Evolutionary conservation across 2,113 vertebrate genomes (phyloP).

Genomic region (Papio anubis): DNA sequence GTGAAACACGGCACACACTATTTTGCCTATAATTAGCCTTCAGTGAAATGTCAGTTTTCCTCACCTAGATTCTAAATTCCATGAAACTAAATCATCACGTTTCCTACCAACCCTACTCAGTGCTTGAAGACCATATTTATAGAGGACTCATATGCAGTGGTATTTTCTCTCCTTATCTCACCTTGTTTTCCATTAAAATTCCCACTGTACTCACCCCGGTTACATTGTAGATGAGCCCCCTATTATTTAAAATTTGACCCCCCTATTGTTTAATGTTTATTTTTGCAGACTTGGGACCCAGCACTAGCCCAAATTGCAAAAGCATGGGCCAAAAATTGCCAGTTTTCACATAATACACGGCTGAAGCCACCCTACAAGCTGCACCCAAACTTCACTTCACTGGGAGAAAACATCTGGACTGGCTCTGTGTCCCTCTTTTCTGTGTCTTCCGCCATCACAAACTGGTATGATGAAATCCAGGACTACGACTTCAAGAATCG

Average conservation of each 20-base stretch:
- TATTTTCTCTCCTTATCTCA: not conserved
- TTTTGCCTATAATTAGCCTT: not conserved
- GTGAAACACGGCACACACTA: not conserved
- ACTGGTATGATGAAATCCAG: conserved; percentile 78
- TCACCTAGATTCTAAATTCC: not conserved
- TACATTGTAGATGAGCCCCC: not conserved
- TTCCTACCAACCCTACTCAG: not conserved
- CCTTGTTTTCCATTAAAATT: not conserved
- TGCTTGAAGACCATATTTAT: not conserved
- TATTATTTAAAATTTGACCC: not conserved
- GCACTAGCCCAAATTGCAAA: conserved; percentile 81
- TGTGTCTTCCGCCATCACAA: conserved; percentile 65
- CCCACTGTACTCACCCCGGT: not conserved
- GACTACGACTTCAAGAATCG: conserved; percentile 76
- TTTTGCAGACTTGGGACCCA: conserved; percentile 83
- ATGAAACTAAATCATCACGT: not conserved
- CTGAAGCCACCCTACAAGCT: conserved; percentile 45
- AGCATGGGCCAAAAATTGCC: conserved; percentile 80
- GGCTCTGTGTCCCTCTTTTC: conserved; percentile 75
- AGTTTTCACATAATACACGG: conserved; percentile 77
- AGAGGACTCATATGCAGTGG: fast-evolving
- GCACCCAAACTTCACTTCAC: conserved; percentile 76
- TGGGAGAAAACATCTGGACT: conserved; percentile 87
- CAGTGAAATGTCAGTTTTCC: not conserved
- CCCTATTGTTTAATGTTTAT: not conserved